Evolutionary conservation across 2,113 vertebrate genomes (phyloP).

Genomic region (Boleophthalmus pectinirostris): DNA sequence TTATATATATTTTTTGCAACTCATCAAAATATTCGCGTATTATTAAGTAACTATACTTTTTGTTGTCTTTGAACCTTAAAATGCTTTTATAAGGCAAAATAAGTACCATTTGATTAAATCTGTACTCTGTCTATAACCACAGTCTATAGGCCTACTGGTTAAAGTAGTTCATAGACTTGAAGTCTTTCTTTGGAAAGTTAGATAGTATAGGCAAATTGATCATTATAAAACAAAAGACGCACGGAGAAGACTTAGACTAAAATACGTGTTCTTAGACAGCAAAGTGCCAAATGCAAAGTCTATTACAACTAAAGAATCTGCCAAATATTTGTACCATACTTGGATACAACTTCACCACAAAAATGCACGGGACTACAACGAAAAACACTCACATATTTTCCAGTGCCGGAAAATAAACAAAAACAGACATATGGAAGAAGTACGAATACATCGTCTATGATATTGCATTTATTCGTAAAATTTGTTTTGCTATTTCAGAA

Average conservation of each 20-base stretch:
- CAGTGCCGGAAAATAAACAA: slow-evolving; percentile 1
- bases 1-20: neutral
- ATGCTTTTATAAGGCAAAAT: neutral
- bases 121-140: neutral
- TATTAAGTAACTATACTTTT: neutral
- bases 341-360: neutral
- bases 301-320: neutral
- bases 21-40: too few relatives aligned
- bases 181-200: neutral
- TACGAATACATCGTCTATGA: neutral
- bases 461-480: neutral
- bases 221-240: neutral
- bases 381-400: slow-evolving; percentile 9
- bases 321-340: neutral
- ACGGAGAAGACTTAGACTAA: neutral
- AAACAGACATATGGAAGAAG: slow-evolving; percentile 1
- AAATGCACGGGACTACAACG: neutral
- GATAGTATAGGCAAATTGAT: too few relatives aligned
- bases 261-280: neutral
- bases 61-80: neutral
- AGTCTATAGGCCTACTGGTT: too few relatives aligned
- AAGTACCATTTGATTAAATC: neutral
- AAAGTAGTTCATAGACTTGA: neutral
- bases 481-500: neutral
- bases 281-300: neutral